phyloP scores from a whole-genome alignment of 2,888 invertebrate genomes.

The Bugula neritina region DNA sequence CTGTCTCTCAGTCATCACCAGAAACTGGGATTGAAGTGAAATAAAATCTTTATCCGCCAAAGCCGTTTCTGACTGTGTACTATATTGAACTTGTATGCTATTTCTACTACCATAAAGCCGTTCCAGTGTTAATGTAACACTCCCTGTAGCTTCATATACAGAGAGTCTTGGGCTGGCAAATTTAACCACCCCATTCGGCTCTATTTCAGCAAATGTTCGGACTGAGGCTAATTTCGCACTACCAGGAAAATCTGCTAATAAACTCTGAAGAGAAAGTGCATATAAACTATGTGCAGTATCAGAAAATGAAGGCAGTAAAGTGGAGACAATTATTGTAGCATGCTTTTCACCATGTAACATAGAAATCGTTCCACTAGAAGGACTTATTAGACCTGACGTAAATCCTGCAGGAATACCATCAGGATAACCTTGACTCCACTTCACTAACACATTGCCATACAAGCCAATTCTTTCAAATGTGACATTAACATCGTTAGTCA shows the following conservation, averaged over 20 bases:
- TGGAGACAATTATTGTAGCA: conserved; percentile 34
- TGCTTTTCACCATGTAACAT: conserved; percentile 39
- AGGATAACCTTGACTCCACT: conserved; percentile 42
- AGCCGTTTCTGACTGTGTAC: conserved; percentile 38
- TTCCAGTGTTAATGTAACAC: conserved; percentile 38
- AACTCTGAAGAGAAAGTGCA: conserved; percentile 39
- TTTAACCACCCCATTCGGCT: conserved; percentile 44
- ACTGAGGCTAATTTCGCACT: conserved; percentile 39
- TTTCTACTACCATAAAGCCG: conserved; percentile 44
- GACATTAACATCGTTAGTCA: conserved; percentile 35
- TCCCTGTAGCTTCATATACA: not conserved
- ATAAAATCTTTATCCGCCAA: conserved; percentile 31
- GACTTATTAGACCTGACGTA: conserved; percentile 38
- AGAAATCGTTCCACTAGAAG: conserved; percentile 35
- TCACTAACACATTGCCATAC: conserved; percentile 42
- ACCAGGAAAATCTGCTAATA: conserved; percentile 40
- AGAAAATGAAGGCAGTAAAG: conserved; percentile 27
- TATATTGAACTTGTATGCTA: conserved; percentile 40
- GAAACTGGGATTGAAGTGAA: not conserved
- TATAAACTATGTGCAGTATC: conserved; percentile 36
- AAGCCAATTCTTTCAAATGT: conserved; percentile 38
- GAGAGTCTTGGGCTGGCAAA: conserved; percentile 34
- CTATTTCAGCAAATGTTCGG: conserved; percentile 36
- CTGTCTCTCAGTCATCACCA: not conserved
- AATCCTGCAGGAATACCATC: conserved; percentile 35